Evolutionary conservation across 2,113 vertebrate genomes (phyloP).

Genomic region (Saguinus imperator): DNA sequence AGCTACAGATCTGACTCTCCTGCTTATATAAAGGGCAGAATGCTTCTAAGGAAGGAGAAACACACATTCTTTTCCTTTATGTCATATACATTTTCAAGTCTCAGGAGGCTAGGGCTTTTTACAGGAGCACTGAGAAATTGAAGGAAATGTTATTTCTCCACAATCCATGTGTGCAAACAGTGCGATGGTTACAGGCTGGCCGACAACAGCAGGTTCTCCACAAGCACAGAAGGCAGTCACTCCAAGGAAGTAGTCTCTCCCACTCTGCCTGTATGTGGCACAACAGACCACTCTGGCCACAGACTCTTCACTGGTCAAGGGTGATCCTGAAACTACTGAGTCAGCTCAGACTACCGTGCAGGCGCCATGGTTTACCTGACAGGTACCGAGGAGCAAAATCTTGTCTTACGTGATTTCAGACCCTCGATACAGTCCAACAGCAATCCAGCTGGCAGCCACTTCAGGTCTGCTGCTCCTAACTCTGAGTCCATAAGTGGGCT

Average conservation of each 20-base stretch:
- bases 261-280: background rate
- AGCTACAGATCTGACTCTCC: background rate
- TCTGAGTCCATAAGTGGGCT: background rate
- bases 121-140: background rate
- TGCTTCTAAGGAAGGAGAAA: background rate
- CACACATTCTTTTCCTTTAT: background rate
- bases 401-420: background rate
- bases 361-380: background rate
- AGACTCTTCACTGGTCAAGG: background rate
- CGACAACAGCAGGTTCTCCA: background rate
- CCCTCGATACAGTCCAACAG: background rate
- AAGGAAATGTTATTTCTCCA: background rate
- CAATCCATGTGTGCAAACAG: background rate
- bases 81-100: background rate
- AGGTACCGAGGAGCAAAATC: background rate
- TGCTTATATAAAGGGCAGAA: background rate
- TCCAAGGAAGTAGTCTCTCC: background rate
- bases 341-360: background rate
- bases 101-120: background rate
- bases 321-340: background rate
- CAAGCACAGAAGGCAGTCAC: background rate
- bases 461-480: background rate
- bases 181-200: background rate
- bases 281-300: background rate
- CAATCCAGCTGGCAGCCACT: background rate